Percentiles rank a stretch among this genome's conserved stretches.
Conservation (phyloP, 2,797 vertebrate species). For the Heterohyrax brucei region DNA sequence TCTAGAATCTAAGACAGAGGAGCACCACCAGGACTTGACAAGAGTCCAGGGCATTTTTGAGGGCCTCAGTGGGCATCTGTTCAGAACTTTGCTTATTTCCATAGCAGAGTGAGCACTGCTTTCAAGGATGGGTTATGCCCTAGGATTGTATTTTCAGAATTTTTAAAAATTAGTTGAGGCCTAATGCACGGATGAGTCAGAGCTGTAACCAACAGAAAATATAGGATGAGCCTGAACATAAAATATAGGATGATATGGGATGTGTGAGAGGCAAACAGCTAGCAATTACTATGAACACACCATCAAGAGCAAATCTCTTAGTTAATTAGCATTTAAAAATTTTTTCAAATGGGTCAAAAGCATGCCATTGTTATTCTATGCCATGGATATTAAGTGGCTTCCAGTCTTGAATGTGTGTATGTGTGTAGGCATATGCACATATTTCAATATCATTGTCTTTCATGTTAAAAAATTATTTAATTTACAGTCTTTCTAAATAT, state of each 20-base stretch:
- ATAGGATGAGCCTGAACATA: neutral
- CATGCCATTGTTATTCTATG: neutral
- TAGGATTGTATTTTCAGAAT: neutral
- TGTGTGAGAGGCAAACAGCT: neutral
- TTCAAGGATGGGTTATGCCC: neutral
- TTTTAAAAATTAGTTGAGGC: neutral
- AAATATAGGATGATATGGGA: neutral
- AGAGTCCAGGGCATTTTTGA: neutral
- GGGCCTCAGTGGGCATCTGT: rapidly evolving
- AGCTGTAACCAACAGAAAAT: neutral
- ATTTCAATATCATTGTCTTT: slow-evolving; percentile 5
- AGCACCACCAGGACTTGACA: neutral
- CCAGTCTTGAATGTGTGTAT: neutral
- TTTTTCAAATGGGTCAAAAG: neutral
- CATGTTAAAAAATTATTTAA: neutral
- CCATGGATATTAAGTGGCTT: slow-evolving; percentile 17
- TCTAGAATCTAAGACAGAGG: neutral
- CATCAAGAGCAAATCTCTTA: neutral
- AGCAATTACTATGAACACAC: neutral
- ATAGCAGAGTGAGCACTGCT: neutral
- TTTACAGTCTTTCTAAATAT: slow-evolving; percentile 46
- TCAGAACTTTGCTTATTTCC: neutral
- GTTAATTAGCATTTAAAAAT: slow-evolving; percentile 32
- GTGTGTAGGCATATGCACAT: neutral
- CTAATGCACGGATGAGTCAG: neutral